These are phyloP conservation scores for Nomada flava DNA, from an alignment of 2,888 invertebrate genomes.

Conservation along the genomic window DNA sequence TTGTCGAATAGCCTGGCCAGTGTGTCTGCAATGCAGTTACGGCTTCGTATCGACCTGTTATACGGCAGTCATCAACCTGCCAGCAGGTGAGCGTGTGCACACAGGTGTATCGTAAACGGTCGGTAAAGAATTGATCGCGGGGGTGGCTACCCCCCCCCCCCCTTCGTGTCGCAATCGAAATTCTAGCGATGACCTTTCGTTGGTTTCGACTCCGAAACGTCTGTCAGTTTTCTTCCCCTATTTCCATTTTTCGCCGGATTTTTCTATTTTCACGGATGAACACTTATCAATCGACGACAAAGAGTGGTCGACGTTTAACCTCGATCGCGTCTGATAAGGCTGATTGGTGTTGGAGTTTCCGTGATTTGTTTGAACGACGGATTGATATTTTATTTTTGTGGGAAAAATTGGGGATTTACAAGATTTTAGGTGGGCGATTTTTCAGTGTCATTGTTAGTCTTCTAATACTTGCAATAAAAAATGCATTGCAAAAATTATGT, in stretches of 20 bases:
- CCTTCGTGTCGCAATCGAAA: conserved; percentile 3
- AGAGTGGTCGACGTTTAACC: background rate
- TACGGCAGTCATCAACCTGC: conserved; percentile 77
- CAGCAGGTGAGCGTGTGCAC: conserved; percentile 72
- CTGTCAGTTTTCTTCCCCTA: background rate
- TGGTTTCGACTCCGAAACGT: background rate
- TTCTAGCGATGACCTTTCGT: background rate
- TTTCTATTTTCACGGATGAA: background rate
- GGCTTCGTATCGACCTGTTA: conserved; percentile 79
- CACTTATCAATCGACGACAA: background rate
- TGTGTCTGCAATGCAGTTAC: conserved; percentile 80
- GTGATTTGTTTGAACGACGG: too few relatives aligned
- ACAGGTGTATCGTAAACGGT: conserved; percentile 55
- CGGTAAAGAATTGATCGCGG: conserved; percentile 63
- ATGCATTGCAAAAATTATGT: too few relatives aligned
- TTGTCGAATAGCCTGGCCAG: conserved; percentile 68
- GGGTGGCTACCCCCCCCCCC: background rate
- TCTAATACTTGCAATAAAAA: too few relatives aligned
- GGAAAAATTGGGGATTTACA: too few relatives aligned
- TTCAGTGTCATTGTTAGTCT: too few relatives aligned
- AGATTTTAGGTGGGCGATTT: too few relatives aligned
- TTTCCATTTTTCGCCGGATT: background rate
- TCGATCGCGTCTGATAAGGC: background rate
- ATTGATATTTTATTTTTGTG: too few relatives aligned
- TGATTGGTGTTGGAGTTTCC: background rate